phyloP scores from a whole-genome alignment of 37 sponge, comb jelly and placozoan species.

The Bolinopsis microptera region DNA sequence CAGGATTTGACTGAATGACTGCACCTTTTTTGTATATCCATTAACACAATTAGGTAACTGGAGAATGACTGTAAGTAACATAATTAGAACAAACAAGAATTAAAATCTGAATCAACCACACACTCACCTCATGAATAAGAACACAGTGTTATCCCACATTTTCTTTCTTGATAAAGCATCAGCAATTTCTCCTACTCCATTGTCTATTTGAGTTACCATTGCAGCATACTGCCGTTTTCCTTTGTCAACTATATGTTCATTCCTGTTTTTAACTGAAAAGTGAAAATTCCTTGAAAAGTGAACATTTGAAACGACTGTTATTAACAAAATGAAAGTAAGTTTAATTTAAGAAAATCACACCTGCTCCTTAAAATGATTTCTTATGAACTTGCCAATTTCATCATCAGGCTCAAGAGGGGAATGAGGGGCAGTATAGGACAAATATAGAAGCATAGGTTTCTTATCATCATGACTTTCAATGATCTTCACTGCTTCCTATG shows the following conservation, averaged over 20 bases:
- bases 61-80: too few species aligned
- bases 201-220: slow-evolving; percentile 22
- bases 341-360: too few species aligned
- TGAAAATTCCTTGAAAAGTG: too few species aligned
- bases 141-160: slow-evolving; percentile 36
- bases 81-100: too few species aligned
- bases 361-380: too few species aligned
- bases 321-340: too few species aligned
- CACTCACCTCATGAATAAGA: slow-evolving; percentile 40
- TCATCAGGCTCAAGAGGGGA: neutral
- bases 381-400: neutral
- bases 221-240: neutral
- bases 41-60: too few species aligned
- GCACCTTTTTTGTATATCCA: too few species aligned
- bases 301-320: too few species aligned
- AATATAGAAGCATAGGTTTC: neutral
- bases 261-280: neutral
- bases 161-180: neutral
- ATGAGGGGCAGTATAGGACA: slow-evolving; percentile 45
- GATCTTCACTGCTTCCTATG: neutral
- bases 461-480: neutral
- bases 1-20: too few species aligned
- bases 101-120: too few species aligned
- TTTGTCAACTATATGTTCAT: neutral
- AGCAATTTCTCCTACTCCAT: slow-evolving; percentile 14